These are phyloP conservation scores for Delia radicum DNA, from an alignment of 1,140 invertebrate species.

Conservation along the genomic window DNA sequence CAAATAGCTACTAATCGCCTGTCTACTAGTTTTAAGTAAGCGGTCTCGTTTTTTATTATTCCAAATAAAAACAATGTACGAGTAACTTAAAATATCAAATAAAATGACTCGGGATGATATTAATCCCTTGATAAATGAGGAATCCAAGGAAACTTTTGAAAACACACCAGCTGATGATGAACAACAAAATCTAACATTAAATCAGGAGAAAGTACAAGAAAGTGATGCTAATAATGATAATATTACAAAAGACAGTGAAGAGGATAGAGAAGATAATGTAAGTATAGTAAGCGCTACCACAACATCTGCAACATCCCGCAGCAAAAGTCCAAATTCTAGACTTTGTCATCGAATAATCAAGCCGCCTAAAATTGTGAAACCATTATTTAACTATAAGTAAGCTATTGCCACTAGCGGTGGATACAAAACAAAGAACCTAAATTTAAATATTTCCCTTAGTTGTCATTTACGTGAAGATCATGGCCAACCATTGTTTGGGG, in stretches of 20 bases:
- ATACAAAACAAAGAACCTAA: not conserved
- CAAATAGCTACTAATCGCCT: too few relatives aligned
- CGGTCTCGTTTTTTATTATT: too few relatives aligned
- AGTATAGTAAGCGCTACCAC: conserved; percentile 83
- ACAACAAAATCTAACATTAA: not conserved
- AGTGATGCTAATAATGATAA: not conserved
- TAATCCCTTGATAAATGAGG: not conserved
- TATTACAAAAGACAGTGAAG: not conserved
- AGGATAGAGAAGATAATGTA: conserved; percentile 70
- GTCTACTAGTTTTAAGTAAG: too few relatives aligned
- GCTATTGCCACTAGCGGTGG: conserved; percentile 43
- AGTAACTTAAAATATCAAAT: not conserved
- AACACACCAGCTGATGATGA: conserved; percentile 10
- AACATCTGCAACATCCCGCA: conserved; percentile 81
- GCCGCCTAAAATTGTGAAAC: conserved; percentile 65
- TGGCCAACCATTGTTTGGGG: conserved; percentile 89
- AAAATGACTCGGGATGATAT: not conserved
- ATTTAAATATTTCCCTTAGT: conserved; percentile 53
- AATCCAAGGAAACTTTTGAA: not conserved
- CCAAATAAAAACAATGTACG: not conserved
- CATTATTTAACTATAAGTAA: conserved; percentile 78
- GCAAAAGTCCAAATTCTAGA: conserved; percentile 75
- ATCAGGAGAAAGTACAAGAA: not conserved
- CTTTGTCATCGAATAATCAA: conserved; percentile 66
- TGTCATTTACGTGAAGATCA: conserved; percentile 89